These are phyloP conservation scores for Trochalopteron elliotii DNA, from an alignment of 2,113 vertebrate genomes.

Conservation along the genomic window DNA sequence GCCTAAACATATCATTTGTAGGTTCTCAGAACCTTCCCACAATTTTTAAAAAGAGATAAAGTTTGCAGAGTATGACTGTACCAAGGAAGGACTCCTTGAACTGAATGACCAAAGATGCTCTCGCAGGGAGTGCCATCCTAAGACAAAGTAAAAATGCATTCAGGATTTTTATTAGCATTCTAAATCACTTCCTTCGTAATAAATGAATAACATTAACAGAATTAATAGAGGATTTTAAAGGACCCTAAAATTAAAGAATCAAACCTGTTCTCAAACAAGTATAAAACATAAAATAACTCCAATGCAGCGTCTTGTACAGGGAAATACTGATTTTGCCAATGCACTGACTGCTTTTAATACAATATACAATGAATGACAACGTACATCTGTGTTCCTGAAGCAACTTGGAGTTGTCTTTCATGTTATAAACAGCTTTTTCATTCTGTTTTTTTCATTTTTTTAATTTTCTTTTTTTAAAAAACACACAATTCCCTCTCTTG, in stretches of 20 bases:
- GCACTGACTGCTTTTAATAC: neutral
- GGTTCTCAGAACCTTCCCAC: neutral
- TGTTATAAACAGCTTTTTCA: neutral
- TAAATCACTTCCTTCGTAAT: neutral
- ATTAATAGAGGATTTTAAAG: neutral
- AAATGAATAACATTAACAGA: neutral
- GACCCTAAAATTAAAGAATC: neutral
- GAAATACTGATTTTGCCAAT: neutral
- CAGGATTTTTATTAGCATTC: neutral
- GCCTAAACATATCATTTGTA: neutral
- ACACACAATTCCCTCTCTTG: neutral
- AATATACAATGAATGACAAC: neutral
- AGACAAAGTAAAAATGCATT: neutral
- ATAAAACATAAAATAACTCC: neutral
- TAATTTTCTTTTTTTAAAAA: neutral
- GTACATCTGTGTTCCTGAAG: neutral
- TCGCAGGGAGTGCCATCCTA: neutral
- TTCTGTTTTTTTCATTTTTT: neutral
- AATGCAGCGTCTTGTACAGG: neutral
- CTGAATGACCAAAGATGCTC: neutral
- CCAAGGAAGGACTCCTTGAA: neutral
- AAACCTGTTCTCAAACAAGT: neutral
- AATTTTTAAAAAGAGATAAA: neutral
- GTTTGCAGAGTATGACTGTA: neutral
- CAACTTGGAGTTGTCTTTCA: neutral